phyloP scores from a whole-genome alignment of 2,797 vertebrate genomes.

The Craterocephalus amniculus region DNA sequence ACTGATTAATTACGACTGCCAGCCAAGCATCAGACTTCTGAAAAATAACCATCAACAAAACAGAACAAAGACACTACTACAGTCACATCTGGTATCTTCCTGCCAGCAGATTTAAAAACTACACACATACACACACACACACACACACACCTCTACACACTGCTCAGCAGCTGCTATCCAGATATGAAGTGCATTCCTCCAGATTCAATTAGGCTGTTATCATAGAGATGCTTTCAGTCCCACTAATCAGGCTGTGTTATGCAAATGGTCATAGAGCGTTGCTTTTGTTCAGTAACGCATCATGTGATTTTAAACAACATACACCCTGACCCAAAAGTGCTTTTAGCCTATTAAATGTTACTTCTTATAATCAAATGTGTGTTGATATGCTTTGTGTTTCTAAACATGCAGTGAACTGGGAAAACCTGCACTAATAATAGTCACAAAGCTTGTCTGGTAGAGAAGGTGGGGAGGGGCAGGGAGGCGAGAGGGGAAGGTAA shows the following conservation, averaged over 20 bases:
- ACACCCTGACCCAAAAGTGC: neutral
- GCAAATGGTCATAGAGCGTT: slow-evolving; percentile 10
- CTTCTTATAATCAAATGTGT: slow-evolving; percentile 1
- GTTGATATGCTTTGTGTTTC: neutral
- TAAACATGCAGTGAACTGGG: slow-evolving; percentile 1
- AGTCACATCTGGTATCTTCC: slow-evolving; percentile 49
- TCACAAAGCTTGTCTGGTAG: slow-evolving; percentile 10
- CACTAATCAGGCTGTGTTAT: slow-evolving; percentile 25
- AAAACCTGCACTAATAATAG: slow-evolving; percentile 8
- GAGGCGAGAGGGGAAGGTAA: slow-evolving; percentile 20
- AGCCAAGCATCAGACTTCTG: slow-evolving; percentile 10
- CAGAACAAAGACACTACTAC: slow-evolving; percentile 36
- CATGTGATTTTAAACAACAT: slow-evolving; percentile 21
- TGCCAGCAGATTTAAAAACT: slow-evolving; percentile 45
- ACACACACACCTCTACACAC: slow-evolving; percentile 21
- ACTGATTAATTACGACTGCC: slow-evolving; percentile 14
- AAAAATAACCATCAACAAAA: slow-evolving; percentile 1
- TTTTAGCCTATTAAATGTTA: slow-evolving; percentile 3
- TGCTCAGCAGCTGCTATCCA: slow-evolving; percentile 70
- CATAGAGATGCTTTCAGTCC: slow-evolving; percentile 21
- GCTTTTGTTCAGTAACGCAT: slow-evolving; percentile 1
- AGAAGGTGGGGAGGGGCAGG: neutral
- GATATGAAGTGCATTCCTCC: slow-evolving; percentile 74
- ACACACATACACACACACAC: slow-evolving; percentile 31
- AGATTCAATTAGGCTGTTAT: slow-evolving; percentile 54